Conservation (phyloP, 2,888 invertebrate species). For the Molorchus minor region DNA sequence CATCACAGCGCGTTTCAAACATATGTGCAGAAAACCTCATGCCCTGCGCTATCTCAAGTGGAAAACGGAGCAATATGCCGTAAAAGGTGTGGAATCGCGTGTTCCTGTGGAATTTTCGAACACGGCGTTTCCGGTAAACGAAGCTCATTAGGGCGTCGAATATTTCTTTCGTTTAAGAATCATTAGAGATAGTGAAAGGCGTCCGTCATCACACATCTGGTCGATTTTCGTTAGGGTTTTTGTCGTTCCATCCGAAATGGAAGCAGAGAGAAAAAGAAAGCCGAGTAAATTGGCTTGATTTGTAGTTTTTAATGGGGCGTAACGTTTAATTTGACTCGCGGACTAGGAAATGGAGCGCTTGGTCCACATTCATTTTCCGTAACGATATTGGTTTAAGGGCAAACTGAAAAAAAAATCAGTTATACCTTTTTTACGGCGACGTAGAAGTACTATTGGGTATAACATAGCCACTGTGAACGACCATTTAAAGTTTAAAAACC, state of each 20-base stretch:
- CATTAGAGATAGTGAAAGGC: slow-evolving; percentile 35
- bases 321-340: neutral
- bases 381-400: too few species aligned
- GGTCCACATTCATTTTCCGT: too few species aligned
- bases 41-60: slow-evolving; percentile 1
- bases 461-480: too few species aligned
- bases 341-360: too few species aligned
- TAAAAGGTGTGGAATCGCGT: slow-evolving; percentile 26
- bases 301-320: neutral
- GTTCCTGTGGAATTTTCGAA: slow-evolving; percentile 29
- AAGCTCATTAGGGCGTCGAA: slow-evolving; percentile 32
- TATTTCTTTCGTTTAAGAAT: slow-evolving; percentile 28
- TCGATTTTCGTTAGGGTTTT: slow-evolving; percentile 24
- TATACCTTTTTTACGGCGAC: too few species aligned
- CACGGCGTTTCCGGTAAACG: slow-evolving; percentile 32
- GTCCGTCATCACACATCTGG: slow-evolving; percentile 33
- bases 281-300: slow-evolving; percentile 10
- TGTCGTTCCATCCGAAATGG: neutral
- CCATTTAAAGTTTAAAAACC: too few species aligned
- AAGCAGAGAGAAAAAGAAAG: slow-evolving; percentile 3
- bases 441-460: too few species aligned
- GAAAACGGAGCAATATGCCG: slow-evolving; percentile 18
- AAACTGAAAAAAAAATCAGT: too few species aligned
- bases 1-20: slow-evolving; percentile 14
- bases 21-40: slow-evolving; percentile 12